These are phyloP conservation scores for Zhengitettix transpicula DNA, from an alignment of 2,888 invertebrate genomes.

Conservation along the genomic window DNA sequence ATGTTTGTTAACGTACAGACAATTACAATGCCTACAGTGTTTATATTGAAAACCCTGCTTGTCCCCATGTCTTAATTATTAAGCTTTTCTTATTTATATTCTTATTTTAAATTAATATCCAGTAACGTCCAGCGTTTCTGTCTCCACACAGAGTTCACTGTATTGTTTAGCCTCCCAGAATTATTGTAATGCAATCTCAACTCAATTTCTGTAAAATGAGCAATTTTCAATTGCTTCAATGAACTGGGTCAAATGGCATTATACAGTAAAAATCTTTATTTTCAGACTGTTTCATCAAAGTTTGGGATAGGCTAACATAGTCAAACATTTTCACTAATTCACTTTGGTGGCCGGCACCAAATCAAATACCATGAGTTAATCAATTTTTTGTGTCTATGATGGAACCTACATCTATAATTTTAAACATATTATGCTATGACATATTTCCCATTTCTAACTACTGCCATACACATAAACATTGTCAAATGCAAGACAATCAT, in stretches of 20 bases:
- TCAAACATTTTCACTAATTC: neutral
- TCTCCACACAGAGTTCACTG: neutral
- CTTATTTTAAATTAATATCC: neutral
- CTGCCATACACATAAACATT: neutral
- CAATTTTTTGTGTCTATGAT: neutral
- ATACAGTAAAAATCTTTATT: too few species aligned
- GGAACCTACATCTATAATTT: too few species aligned
- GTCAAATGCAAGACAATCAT: neutral
- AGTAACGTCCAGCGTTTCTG: neutral
- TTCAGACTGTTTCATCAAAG: too few species aligned
- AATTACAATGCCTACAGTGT: neutral
- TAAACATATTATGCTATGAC: conserved; percentile 3
- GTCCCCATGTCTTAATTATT: neutral
- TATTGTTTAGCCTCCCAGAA: too few species aligned
- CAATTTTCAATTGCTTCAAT: too few species aligned
- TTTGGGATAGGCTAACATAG: too few species aligned
- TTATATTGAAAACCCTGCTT: neutral
- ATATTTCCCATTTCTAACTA: conserved; percentile 1
- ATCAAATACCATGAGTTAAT: conserved; percentile 6
- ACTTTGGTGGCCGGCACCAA: conserved; percentile 10
- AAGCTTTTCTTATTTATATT: neutral
- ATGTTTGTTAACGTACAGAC: neutral
- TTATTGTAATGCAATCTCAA: too few species aligned
- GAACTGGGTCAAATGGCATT: too few species aligned
- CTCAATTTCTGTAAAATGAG: too few species aligned